Evolutionary conservation across 1,140 invertebrate species (phyloP), one percentile per base, ranked within the genome.

Genomic region (Notospermus geniculatus): DNA sequence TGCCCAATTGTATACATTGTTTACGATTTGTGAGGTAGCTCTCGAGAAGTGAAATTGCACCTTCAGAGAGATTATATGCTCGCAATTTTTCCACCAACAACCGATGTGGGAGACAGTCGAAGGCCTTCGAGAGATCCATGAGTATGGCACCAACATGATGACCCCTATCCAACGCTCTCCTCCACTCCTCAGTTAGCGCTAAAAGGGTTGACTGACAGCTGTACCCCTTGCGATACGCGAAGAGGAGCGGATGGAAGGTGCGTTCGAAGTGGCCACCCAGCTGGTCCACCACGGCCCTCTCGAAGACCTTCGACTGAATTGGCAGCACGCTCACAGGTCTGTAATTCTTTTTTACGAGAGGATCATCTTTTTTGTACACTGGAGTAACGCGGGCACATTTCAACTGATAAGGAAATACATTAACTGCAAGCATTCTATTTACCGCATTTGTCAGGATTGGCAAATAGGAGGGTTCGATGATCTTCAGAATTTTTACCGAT

Each of bases 131-230:
- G n/a, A n/a, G n/a, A n/a, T n/a, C n/a, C n/a, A n/a, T n/a, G n/a
- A n/a, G n/a, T n/a, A n/a, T n/a, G n/a, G n/a, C n/a, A n/a, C n/a
- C n/a, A n/a, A n/a, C n/a, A n/a, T n/a, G n/a, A n/a, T n/a, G n/a
- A n/a, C n/a, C n/a, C n/a, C n/a, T n/a, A n/a, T n/a, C n/a, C n/a
- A n/a, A n/a, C n/a, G n/a, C n/a, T n/a, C n/a, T n/a, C 23, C 28
- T 50, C 45, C 58, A 60, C 28, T 25, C 28, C 41, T 60, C 58
- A 7, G 30, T 41, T 17, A 60, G 36, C 25, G 43, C 28, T 19
- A 60, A 27, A 23, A 60, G 58, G n/a, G n/a, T 43, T 2, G n/a
- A 53, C 11, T 53, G 58, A 30, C 2, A 41, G 30, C n/a, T 46
- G 27, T 58, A 46, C 17, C 22, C 30, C 36, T n/a, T 46, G 7